These are phyloP conservation scores for Sebastolobus alascanus DNA, from an alignment of 2,797 vertebrate species.

Conservation along the genomic window DNA sequence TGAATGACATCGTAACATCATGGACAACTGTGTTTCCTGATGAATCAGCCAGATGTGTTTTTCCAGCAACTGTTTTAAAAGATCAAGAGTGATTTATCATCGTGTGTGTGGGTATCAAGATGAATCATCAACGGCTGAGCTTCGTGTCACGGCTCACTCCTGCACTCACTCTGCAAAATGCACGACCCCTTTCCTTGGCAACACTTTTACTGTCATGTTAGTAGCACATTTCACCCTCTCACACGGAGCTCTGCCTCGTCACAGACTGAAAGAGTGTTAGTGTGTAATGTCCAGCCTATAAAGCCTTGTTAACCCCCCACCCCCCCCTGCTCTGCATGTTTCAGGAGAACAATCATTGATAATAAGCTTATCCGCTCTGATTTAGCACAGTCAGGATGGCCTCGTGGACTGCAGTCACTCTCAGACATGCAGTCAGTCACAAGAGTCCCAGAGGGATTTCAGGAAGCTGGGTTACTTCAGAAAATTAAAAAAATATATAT, in stretches of 20 bases:
- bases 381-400: slow-evolving; percentile 14
- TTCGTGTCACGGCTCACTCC: slow-evolving; percentile 3
- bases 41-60: slow-evolving; percentile 4
- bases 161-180: background rate
- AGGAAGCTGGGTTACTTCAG: background rate
- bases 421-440: background rate
- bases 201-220: background rate
- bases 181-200: background rate
- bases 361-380: slow-evolving; percentile 40
- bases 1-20: background rate
- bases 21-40: background rate
- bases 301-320: slow-evolving; percentile 4
- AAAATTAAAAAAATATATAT: background rate
- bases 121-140: slow-evolving; percentile 1
- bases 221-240: background rate
- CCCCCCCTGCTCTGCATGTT: slow-evolving; percentile 10
- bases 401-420: background rate
- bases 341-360: slow-evolving; percentile 15
- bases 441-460: background rate
- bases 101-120: background rate
- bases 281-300: background rate
- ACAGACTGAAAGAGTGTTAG: background rate
- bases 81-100: background rate
- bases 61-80: background rate
- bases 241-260: background rate